phyloP scores from a whole-genome alignment of 2,797 vertebrate species.

The Poecilia velifera region DNA sequence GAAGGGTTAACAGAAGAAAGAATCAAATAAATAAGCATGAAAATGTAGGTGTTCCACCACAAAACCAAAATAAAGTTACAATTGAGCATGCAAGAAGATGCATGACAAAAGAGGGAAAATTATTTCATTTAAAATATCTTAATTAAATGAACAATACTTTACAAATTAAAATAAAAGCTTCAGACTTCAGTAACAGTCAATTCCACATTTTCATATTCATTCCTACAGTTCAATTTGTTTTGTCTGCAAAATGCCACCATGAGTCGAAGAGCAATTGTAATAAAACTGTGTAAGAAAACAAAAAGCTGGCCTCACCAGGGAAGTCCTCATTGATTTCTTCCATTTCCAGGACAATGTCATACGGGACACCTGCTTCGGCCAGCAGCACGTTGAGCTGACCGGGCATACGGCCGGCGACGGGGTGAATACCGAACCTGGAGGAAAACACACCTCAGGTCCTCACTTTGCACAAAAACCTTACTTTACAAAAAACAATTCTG shows the following conservation, averaged over 20 bases:
- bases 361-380: slow-evolving; percentile 85
- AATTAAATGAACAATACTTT: neutral
- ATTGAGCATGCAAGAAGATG: too few relatives aligned
- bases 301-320: slow-evolving; percentile 69
- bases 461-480: neutral
- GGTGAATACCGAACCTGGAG: slow-evolving; percentile 85
- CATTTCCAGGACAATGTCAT: slow-evolving; percentile 86
- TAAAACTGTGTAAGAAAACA: neutral
- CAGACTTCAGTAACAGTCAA: neutral
- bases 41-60: too few relatives aligned
- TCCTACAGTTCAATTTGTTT: neutral
- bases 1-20: too few relatives aligned
- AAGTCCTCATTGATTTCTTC: slow-evolving; percentile 87
- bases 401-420: slow-evolving; percentile 85
- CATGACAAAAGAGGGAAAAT: neutral
- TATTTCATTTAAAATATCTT: neutral
- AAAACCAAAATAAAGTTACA: too few relatives aligned
- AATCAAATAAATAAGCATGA: too few relatives aligned
- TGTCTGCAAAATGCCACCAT: neutral
- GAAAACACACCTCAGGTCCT: slow-evolving; percentile 1
- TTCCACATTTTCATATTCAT: neutral
- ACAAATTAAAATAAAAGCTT: neutral
- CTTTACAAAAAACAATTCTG: neutral
- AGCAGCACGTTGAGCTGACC: slow-evolving; percentile 86
- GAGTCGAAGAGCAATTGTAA: neutral